A percentile compares a stretch with the other conserved stretches of the same genome.
Conservation (phyloP, 2,113 vertebrate species). For the Platichthys flesus region DNA sequence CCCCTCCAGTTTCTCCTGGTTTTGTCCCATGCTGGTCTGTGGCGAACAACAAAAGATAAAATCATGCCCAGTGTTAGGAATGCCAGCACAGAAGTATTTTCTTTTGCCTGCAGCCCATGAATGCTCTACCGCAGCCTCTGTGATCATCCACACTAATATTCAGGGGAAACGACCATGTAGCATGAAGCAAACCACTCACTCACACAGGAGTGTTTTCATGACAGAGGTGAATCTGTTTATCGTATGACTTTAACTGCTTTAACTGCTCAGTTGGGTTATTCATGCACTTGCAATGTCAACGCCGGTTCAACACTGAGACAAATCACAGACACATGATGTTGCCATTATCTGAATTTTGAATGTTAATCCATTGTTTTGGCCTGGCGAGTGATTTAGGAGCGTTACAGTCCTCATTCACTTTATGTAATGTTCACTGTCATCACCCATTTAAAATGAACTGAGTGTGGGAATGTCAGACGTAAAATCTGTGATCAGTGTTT, state of each 20-base stretch:
- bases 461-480: not conserved
- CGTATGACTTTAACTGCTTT: constrained; percentile 69
- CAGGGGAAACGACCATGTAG: constrained; percentile 1
- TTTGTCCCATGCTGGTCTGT: constrained; percentile 84
- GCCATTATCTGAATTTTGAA: constrained; percentile 20
- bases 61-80: constrained; percentile 55
- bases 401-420: not conserved
- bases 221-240: constrained; percentile 32
- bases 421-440: not conserved
- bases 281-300: constrained; percentile 45
- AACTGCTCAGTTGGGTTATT: constrained; percentile 54
- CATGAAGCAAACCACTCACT: constrained; percentile 35
- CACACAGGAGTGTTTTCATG: constrained; percentile 51
- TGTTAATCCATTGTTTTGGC: not conserved
- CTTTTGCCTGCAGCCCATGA: constrained; percentile 23
- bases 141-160: not conserved
- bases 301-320: constrained; percentile 37
- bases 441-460: not conserved
- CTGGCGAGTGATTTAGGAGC: not conserved
- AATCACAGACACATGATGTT: constrained; percentile 74
- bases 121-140: constrained; percentile 21
- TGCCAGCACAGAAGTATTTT: constrained; percentile 41
- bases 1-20: constrained; percentile 76
- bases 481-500: not conserved
- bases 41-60: constrained; percentile 48